Evolutionary conservation across 2,888 invertebrate species (phyloP).

Genomic region (Dusona sp.): DNA sequence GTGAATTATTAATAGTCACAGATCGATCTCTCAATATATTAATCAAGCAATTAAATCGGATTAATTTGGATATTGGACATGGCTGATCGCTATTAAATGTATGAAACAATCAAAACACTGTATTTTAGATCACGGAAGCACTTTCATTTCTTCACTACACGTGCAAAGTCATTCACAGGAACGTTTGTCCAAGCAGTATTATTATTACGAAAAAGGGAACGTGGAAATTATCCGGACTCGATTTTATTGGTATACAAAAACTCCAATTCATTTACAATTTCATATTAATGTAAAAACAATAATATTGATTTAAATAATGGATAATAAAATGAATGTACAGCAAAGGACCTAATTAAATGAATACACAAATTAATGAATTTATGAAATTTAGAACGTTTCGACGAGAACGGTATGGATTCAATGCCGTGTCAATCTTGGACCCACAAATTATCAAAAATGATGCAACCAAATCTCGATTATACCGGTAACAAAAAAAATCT

Average conservation of each 20-base stretch:
- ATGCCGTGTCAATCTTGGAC: conserved; percentile 95
- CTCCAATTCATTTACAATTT: neutral
- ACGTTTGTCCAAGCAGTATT: conserved; percentile 96
- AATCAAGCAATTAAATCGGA: neutral
- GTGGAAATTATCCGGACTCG: conserved; percentile 98
- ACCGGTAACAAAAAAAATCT: conserved; percentile 88
- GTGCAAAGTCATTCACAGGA: conserved; percentile 95
- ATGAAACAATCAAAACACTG: neutral
- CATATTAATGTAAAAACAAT: too few species aligned
- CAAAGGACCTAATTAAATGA: too few species aligned
- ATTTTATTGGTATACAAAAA: conserved; percentile 91
- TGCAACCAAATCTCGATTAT: conserved; percentile 97
- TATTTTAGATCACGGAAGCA: conserved; percentile 95
- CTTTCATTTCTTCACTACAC: conserved; percentile 96
- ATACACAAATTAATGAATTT: neutral
- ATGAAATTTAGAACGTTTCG: conserved; percentile 87
- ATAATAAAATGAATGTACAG: conserved; percentile 3
- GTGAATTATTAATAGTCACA: conserved; percentile 84
- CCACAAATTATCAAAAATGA: conserved; percentile 94
- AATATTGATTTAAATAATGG: neutral
- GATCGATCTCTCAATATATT: neutral
- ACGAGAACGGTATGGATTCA: conserved; percentile 81
- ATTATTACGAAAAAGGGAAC: conserved; percentile 96
- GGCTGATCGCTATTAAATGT: neutral
- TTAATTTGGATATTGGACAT: neutral